These are phyloP conservation scores for Protosalanx chinensis DNA, from an alignment of 2,797 vertebrate species.

Conservation along the genomic window DNA sequence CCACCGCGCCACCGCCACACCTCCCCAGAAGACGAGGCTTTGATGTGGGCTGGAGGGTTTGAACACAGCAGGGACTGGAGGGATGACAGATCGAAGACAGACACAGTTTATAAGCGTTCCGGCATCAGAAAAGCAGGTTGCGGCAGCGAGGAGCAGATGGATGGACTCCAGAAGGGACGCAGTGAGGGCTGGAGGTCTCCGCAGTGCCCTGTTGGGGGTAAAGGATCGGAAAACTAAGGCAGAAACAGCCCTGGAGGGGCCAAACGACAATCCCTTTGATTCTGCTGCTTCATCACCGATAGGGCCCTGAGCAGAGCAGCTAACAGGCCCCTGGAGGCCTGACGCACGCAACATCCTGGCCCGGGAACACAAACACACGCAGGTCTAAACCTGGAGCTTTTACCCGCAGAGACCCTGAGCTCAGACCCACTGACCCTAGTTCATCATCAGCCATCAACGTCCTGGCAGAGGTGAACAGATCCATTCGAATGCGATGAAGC, in stretches of 20 bases:
- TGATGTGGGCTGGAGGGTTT: too few species aligned
- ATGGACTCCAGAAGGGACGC: neutral
- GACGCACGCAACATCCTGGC: conserved; percentile 29
- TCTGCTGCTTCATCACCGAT: conserved; percentile 65
- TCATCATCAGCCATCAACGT: conserved; percentile 10
- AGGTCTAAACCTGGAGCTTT: conserved; percentile 41
- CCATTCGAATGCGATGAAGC: conserved; percentile 17
- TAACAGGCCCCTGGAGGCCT: conserved; percentile 2
- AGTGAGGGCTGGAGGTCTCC: neutral
- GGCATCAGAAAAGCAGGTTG: too few species aligned
- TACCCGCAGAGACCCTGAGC: conserved; percentile 33
- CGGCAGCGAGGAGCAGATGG: neutral
- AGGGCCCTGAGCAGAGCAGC: conserved; percentile 43
- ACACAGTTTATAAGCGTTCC: too few species aligned
- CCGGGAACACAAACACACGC: conserved; percentile 42
- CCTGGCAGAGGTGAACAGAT: conserved; percentile 2
- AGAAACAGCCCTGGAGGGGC: conserved; percentile 63
- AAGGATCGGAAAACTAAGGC: conserved; percentile 39
- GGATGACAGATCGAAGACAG: too few species aligned
- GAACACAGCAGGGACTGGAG: too few species aligned
- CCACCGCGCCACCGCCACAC: too few species aligned
- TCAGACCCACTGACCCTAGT: neutral
- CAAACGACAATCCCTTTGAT: conserved; percentile 49
- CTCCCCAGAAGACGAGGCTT: too few species aligned
- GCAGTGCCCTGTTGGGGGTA: too few species aligned